Evolutionary conservation across 2,113 vertebrate genomes (phyloP).

Genomic region (Passer montanus): DNA sequence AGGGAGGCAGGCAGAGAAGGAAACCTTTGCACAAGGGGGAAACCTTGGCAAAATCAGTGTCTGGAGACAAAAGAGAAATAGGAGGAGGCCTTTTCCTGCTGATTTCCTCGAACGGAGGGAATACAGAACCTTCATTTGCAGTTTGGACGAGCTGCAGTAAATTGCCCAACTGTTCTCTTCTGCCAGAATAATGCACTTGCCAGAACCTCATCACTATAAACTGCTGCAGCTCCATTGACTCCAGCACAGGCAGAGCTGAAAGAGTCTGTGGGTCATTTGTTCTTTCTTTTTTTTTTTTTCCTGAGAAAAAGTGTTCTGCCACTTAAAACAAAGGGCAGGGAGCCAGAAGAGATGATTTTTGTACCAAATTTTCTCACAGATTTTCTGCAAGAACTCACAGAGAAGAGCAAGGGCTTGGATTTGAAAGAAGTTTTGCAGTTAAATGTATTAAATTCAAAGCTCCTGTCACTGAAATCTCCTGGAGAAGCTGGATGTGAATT

Average conservation of each 20-base stretch:
- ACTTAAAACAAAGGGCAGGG: conserved; percentile 15
- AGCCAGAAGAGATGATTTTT: neutral
- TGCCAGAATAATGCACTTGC: conserved; percentile 28
- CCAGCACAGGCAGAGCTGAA: neutral
- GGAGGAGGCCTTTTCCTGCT: neutral
- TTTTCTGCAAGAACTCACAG: neutral
- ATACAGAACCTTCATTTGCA: conserved; percentile 7
- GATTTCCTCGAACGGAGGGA: neutral
- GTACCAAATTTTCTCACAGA: neutral
- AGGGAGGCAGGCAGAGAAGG: neutral
- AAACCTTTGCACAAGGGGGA: neutral
- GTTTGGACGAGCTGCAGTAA: conserved; percentile 23
- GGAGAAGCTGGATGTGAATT: neutral
- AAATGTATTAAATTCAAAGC: neutral
- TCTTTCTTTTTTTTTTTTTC: neutral
- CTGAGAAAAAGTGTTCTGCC: neutral
- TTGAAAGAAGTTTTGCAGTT: neutral
- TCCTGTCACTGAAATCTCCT: neutral
- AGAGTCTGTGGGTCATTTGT: neutral
- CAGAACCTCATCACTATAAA: conserved; percentile 35
- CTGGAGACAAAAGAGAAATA: neutral
- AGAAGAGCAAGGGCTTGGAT: neutral
- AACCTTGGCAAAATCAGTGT: neutral
- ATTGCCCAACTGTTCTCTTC: conserved; percentile 29
- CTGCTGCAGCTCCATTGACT: neutral